Percentiles rank a stretch among this genome's conserved stretches.
Evolutionary conservation across 2,888 invertebrate genomes (phyloP).

Genomic region (Parasteatoda lunata): DNA sequence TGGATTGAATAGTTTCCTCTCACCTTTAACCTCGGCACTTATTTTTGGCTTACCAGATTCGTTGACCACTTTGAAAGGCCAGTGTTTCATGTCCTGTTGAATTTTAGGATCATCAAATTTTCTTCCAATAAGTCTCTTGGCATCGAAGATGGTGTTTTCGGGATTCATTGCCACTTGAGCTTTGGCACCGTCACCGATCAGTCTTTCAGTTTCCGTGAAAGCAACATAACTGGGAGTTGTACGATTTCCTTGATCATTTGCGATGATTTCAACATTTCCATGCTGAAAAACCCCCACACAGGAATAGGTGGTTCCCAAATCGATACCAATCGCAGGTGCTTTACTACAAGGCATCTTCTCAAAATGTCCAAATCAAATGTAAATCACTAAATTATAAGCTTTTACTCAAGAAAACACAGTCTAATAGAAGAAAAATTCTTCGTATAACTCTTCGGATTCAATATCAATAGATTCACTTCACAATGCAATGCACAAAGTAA

Average conservation of each 20-base stretch:
- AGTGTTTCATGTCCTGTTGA: slow-evolving; percentile 86
- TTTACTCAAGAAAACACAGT: background rate
- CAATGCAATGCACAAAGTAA: too few species aligned
- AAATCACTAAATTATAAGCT: background rate
- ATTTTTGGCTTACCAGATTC: slow-evolving; percentile 77
- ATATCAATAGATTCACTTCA: too few species aligned
- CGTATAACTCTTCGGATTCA: too few species aligned
- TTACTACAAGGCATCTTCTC: slow-evolving; percentile 39
- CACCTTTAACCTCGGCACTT: slow-evolving; percentile 71
- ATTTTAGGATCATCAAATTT: slow-evolving; percentile 85
- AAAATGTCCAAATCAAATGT: background rate
- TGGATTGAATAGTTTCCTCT: slow-evolving; percentile 79
- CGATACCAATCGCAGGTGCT: slow-evolving; percentile 81
- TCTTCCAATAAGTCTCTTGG: slow-evolving; percentile 88
- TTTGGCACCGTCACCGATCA: slow-evolving; percentile 90
- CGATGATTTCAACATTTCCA: slow-evolving; percentile 88
- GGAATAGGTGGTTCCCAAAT: slow-evolving; percentile 90
- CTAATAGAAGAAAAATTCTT: too few species aligned
- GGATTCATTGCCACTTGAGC: slow-evolving; percentile 86
- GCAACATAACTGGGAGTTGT: slow-evolving; percentile 91
- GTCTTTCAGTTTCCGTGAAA: slow-evolving; percentile 87
- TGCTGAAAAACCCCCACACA: slow-evolving; percentile 88
- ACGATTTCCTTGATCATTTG: slow-evolving; percentile 87
- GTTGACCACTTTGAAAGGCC: slow-evolving; percentile 85
- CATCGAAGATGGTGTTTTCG: slow-evolving; percentile 85